These are phyloP conservation scores for Dryas iulia DNA, from an alignment of 1,140 invertebrate species.

Conservation along the genomic window DNA sequence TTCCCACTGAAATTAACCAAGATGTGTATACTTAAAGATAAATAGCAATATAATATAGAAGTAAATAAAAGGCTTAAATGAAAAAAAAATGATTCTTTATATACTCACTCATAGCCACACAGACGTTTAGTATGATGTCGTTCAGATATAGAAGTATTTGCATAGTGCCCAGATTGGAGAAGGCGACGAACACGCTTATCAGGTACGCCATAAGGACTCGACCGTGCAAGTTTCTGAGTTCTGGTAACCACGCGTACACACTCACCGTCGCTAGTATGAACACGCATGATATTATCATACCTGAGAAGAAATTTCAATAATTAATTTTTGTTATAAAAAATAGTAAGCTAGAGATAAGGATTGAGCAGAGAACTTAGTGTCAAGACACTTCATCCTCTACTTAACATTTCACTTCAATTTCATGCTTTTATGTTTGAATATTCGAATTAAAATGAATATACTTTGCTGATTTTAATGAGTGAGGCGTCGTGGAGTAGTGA, in stretches of 20 bases:
- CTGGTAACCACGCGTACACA: slow-evolving; percentile 86
- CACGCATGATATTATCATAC: slow-evolving; percentile 86
- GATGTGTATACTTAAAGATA: too few species aligned
- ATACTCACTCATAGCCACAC: slow-evolving; percentile 57
- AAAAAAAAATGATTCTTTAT: neutral
- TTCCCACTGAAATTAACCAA: too few species aligned
- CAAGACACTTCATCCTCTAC: too few species aligned
- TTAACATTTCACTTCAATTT: too few species aligned
- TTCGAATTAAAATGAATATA: too few species aligned
- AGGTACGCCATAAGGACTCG: slow-evolving; percentile 87
- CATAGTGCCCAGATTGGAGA: slow-evolving; percentile 79
- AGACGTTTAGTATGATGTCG: slow-evolving; percentile 33
- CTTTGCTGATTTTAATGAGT: too few species aligned
- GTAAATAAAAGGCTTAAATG: too few species aligned
- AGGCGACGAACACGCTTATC: slow-evolving; percentile 82
- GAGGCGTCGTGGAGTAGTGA: too few species aligned
- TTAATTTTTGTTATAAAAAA: neutral
- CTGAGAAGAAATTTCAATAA: slow-evolving; percentile 50
- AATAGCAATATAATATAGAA: too few species aligned
- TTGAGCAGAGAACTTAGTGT: too few species aligned
- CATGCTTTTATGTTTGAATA: too few species aligned
- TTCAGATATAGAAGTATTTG: slow-evolving; percentile 55
- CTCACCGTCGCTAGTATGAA: slow-evolving; percentile 86
- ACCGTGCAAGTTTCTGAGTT: slow-evolving; percentile 87
- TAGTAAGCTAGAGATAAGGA: too few species aligned